Percentiles rank a stretch among this genome's conserved stretches.
Evolutionary conservation across 2,113 vertebrate species (phyloP).

Genomic region (Oplegnathus fasciatus): DNA sequence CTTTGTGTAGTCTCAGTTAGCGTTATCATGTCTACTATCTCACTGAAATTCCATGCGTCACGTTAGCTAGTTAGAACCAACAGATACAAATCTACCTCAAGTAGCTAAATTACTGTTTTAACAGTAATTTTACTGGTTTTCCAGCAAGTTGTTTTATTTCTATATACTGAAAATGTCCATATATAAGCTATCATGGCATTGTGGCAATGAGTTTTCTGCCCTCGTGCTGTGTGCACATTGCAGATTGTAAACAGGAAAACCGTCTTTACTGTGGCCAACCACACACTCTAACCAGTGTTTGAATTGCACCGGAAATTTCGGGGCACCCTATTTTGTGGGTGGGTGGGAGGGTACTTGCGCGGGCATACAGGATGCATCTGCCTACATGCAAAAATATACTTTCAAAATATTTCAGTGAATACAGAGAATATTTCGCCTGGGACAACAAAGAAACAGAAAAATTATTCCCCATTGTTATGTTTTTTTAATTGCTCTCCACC

Average conservation of each 20-base stretch:
- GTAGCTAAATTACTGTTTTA: neutral
- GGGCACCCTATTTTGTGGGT: too few species aligned
- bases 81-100: neutral
- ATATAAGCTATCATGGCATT: neutral
- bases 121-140: neutral
- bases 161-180: slow-evolving; percentile 1
- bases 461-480: too few species aligned
- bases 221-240: neutral
- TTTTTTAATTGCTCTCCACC: too few species aligned
- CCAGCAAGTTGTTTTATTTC: neutral
- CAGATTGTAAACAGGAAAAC: slow-evolving; percentile 16
- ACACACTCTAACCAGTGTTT: slow-evolving; percentile 4
- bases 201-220: neutral
- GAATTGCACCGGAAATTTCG: too few species aligned
- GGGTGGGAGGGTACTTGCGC: too few species aligned
- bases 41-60: neutral
- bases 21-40: neutral
- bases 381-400: too few species aligned
- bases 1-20: neutral
- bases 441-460: too few species aligned
- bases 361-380: too few species aligned
- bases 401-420: too few species aligned
- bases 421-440: too few species aligned
- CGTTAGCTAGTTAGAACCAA: neutral
- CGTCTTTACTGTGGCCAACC: slow-evolving; percentile 7